Evolutionary conservation across 1,140 invertebrate genomes (phyloP), one percentile per base, ranked within the genome.

Genomic region (Thaumetopoea pityocampa): DNA sequence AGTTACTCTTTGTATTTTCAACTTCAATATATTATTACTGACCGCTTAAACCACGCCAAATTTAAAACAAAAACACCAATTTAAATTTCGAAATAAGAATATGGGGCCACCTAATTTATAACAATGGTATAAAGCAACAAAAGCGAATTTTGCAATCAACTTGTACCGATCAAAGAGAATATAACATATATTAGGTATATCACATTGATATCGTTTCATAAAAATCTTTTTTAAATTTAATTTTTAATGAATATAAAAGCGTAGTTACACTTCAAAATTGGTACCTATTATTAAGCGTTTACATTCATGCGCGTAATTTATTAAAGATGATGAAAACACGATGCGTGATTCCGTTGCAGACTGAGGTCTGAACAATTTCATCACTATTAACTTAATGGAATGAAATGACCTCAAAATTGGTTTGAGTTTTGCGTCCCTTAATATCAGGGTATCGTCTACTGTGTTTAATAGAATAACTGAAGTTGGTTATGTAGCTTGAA

Each of bases 271-370:
- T n/a, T n/a, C 18, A 34, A 24, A 27, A 19, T 34, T 18, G n/a
- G 6, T 19, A 28, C 23, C 4, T 16, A 4, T 28, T 6, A 38
- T 14, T 6, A 14, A 8, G 7, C 4, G 5, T 10, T 6, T 24
- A 9, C 4, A n/a, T 27, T 26, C 8, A 9, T 36, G 27, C 24
- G 10, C 41, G 60, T 45, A 57, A 60, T 60, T 67, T 55, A 38
- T 58, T 51, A 57, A 29, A 41, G 45, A 62, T 65, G 59, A 72
- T 69, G 63, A 67, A 61, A 65, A 65, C 46, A 49, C 35, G 49
- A 67, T 55, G 66, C 56, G 55, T 59, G 56, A 45, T 45, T 23
- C n/a, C 24, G n/a, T 5, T 27, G 14, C 15, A 11, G 30, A 47
- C 42, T 30, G 28, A 42, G 37, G 35, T 22, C 40, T 60, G 51